Conservation (phyloP, 2,888 invertebrate genomes). For the Drosophila eohydei region DNA sequence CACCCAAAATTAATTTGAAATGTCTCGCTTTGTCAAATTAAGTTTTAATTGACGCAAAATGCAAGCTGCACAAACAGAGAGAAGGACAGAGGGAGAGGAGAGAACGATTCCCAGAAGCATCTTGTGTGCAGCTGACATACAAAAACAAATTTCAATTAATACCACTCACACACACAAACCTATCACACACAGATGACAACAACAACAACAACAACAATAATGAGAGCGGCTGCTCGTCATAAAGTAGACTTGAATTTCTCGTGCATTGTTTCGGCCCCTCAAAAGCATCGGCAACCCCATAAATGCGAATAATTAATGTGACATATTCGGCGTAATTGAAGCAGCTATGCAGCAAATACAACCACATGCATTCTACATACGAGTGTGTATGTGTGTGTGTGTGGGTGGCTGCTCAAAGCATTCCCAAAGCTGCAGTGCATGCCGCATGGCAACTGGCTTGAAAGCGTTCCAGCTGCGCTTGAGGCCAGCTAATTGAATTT, state of each 20-base stretch:
- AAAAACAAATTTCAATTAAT: conserved; percentile 77
- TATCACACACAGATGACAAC: conserved; percentile 45
- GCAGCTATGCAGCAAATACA: conserved; percentile 59
- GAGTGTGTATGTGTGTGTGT: conserved; percentile 7
- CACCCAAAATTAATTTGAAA: conserved; percentile 73
- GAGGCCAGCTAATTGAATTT: conserved; percentile 66
- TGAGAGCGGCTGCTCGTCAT: conserved; percentile 27
- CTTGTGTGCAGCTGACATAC: conserved; percentile 68
- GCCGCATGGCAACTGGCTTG: conserved; percentile 69
- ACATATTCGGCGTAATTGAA: conserved; percentile 77
- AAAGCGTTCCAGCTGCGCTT: conserved; percentile 48
- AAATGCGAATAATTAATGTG: conserved; percentile 81
- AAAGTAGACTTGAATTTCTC: conserved; percentile 61
- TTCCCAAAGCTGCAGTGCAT: conserved; percentile 64
- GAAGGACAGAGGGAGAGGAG: neutral
- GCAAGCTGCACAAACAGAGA: conserved; percentile 18
- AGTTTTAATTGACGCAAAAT: conserved; percentile 74
- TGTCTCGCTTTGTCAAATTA: conserved; percentile 77
- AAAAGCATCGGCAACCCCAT: conserved; percentile 71
- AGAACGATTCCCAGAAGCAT: conserved; percentile 5
- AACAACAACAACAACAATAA: conserved; percentile 34
- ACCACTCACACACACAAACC: conserved; percentile 8
- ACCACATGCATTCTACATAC: conserved; percentile 7
- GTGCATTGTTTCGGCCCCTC: conserved; percentile 52
- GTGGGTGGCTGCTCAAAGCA: conserved; percentile 62